phyloP scores from a whole-genome alignment of 2,113 vertebrate species.

The Helogale parvula region DNA sequence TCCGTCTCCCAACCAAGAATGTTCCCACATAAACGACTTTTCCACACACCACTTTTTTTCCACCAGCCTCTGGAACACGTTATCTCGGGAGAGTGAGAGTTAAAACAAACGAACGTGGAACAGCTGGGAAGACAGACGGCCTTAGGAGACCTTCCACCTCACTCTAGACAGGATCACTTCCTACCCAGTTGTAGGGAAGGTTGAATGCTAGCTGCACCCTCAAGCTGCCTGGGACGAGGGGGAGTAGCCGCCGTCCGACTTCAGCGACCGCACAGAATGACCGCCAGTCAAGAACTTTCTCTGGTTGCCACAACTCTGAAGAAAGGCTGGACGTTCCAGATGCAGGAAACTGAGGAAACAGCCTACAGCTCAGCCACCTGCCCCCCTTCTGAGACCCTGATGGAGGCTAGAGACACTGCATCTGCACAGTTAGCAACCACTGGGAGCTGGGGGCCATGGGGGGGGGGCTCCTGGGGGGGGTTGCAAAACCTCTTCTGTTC shows the following conservation, averaged over 20 bases:
- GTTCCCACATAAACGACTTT: constrained; percentile 29
- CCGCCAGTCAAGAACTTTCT: not conserved
- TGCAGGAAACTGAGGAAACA: not conserved
- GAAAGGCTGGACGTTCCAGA: not conserved
- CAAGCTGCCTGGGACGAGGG: not conserved
- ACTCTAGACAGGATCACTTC: not conserved
- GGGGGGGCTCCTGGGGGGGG: not conserved
- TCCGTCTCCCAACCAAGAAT: not conserved
- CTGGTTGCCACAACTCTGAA: not conserved
- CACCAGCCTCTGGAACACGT: constrained; percentile 34
- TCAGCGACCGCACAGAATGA: rapidly evolving
- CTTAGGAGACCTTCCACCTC: not conserved
- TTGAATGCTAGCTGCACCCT: not conserved
- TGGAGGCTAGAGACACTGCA: no score
- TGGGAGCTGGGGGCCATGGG: not conserved
- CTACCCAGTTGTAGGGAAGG: not conserved
- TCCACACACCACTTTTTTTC: constrained; percentile 5
- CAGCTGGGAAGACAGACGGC: not conserved
- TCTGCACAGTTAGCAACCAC: not conserved
- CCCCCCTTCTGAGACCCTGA: not conserved
- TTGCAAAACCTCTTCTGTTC: not conserved
- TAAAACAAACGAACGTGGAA: constrained; percentile 38
- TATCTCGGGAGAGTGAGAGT: constrained; percentile 38
- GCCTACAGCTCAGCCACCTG: not conserved
- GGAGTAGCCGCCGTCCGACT: not conserved